phyloP scores from a whole-genome alignment of 2,113 vertebrate genomes.

The Platycercus adscitus region DNA sequence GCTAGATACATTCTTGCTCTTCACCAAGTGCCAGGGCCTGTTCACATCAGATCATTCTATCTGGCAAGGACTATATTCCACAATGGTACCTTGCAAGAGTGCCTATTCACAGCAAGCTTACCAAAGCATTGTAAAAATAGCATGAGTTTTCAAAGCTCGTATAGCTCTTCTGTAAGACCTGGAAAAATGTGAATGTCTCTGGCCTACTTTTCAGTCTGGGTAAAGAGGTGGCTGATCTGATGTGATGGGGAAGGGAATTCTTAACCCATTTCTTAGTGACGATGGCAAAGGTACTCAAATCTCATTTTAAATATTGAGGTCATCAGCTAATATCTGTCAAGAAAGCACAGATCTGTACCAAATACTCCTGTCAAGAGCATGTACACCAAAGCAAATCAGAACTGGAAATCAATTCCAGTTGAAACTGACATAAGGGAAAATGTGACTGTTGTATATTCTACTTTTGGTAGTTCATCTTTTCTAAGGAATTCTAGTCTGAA shows the following conservation, averaged over 20 bases:
- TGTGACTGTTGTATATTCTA: not conserved
- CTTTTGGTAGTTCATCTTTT: not conserved
- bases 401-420: not conserved
- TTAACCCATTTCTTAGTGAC: not conserved
- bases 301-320: conserved; percentile 20
- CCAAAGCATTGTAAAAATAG: not conserved
- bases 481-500: not conserved
- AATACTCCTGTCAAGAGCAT: conserved; percentile 1
- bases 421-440: not conserved
- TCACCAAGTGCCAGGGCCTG: not conserved
- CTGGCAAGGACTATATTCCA: not conserved
- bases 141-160: not conserved
- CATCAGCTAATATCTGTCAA: not conserved
- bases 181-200: not conserved
- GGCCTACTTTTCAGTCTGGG: not conserved
- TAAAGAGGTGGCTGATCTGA: conserved; percentile 5
- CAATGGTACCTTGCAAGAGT: not conserved
- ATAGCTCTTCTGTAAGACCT: not conserved
- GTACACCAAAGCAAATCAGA: not conserved
- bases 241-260: conserved; percentile 1
- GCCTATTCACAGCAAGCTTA: not conserved
- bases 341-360: not conserved
- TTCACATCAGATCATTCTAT: not conserved
- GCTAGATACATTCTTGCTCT: not conserved
- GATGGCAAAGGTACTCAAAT: not conserved